Percentiles rank a stretch among this genome's conserved stretches.
These are phyloP conservation scores for Formica selysi DNA, from an alignment of 1,140 invertebrate species.

Conservation along the genomic window DNA sequence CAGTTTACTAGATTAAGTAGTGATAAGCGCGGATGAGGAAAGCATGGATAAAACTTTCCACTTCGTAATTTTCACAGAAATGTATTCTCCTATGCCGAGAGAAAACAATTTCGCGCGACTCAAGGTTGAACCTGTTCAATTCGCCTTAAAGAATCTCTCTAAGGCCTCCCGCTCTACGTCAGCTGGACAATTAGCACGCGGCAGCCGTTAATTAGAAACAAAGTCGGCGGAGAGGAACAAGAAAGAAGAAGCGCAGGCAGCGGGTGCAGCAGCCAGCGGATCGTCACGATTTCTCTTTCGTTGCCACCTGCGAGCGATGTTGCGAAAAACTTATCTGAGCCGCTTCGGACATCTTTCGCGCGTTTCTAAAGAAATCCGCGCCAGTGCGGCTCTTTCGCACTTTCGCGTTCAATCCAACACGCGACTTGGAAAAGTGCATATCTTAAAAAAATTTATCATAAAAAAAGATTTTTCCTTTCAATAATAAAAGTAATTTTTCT, in stretches of 20 bases:
- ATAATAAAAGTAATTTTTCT: background rate
- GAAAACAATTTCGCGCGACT: conserved; percentile 63
- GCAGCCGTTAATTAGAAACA: conserved; percentile 77
- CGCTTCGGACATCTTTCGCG: background rate
- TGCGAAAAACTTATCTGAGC: conserved; percentile 13
- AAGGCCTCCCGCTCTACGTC: conserved; percentile 52
- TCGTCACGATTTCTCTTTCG: conserved; percentile 62
- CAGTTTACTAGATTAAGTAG: background rate
- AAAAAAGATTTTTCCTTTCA: conserved; percentile 1
- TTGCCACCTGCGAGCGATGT: conserved; percentile 1
- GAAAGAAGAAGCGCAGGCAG: conserved; percentile 31
- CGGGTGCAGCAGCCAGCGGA: conserved; percentile 39
- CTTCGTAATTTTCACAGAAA: conserved; percentile 62
- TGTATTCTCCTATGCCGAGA: conserved; percentile 22
- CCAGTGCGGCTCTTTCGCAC: background rate
- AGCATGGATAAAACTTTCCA: conserved; percentile 59
- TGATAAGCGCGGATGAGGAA: conserved; percentile 1
- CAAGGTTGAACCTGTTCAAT: conserved; percentile 56
- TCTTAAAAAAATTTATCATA: background rate
- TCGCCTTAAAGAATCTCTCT: conserved; percentile 63
- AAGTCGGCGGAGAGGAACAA: conserved; percentile 59
- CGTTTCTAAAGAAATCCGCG: background rate
- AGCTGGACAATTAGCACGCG: conserved; percentile 75
- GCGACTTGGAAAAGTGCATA: background rate
- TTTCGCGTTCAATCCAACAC: background rate